These are phyloP conservation scores for Oryctes rhinoceros DNA, from an alignment of 1,140 invertebrate species.

Conservation along the genomic window DNA sequence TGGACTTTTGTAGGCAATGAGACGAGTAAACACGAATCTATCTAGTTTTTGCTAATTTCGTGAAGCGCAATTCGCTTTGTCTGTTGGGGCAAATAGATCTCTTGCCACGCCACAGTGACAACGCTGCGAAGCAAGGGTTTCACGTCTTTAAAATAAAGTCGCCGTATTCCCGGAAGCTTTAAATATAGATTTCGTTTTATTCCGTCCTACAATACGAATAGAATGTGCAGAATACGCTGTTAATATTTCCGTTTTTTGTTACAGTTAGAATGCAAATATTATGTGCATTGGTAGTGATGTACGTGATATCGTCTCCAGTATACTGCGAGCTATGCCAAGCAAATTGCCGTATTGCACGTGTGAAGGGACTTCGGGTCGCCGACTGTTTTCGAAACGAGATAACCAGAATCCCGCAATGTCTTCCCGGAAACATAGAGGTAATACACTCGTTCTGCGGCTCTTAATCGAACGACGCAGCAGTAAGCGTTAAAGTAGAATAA, in stretches of 20 bases:
- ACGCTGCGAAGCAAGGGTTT: neutral
- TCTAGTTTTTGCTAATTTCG: too few species aligned
- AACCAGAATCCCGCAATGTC: neutral
- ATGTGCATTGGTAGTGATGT: conserved; percentile 5
- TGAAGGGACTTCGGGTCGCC: neutral
- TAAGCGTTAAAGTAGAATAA: too few species aligned
- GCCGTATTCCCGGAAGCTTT: neutral
- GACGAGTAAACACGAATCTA: too few species aligned
- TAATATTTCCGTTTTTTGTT: neutral
- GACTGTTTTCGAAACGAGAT: conserved; percentile 8
- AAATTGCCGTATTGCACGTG: neutral
- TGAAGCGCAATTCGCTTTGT: too few species aligned
- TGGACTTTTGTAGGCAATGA: too few species aligned
- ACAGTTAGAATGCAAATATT: conserved; percentile 23
- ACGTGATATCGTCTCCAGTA: conserved; percentile 6
- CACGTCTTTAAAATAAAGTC: neutral
- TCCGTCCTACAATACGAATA: neutral
- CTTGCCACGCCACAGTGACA: too few species aligned
- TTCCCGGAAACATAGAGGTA: conserved; percentile 2
- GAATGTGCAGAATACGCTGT: neutral
- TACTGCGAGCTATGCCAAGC: conserved; percentile 6
- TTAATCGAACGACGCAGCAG: too few species aligned
- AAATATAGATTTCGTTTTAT: neutral
- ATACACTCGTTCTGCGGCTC: too few species aligned
- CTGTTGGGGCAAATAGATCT: too few species aligned